Evolutionary conservation across 2,888 invertebrate species (phyloP), one percentile per base, ranked within the genome.

Genomic region (Sipha maydis): DNA sequence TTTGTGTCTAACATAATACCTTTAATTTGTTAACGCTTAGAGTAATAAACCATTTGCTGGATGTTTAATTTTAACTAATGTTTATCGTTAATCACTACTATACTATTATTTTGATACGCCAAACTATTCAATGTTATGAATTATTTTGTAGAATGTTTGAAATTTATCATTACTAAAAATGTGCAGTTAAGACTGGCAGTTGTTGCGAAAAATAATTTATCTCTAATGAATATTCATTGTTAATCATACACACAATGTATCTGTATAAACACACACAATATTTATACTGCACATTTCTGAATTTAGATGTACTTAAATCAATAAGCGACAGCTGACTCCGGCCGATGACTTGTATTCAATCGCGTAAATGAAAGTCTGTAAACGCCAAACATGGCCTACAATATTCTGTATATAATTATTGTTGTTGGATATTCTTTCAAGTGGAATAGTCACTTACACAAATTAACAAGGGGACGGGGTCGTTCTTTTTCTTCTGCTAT

Each of bases 381-480:
- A 7, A 61, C 61, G 25, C 7, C 69, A 28, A 48, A 69, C 69
- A n/a, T 11, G 11, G 69, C 1, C 25, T 9, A 28, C 25, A 25
- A 69, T 61, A 61, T 25, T 69, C 11, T n/a, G 69, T 28, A 11
- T 8, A 28, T 25, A 25, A 69, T n/a, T 34, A 73, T 34, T 31
- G 17, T 21, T 11, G 34, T 73, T 17, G 38, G 73, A 19, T 17
- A 73, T 73, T 73, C 5, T 19, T 34, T 73, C 34, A 31, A 78
- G 78, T 78, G 56, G 54, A 78, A 38, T 38, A 56, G 79, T 61
- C 56, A 61, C 19, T 79, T 79, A 79, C 61, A 5, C 56, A 54
- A 73, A 73, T 34, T 34, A 21, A 41, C 28, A 21, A 82, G 11
- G 28, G 48, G 5, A 19, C 48, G 61, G 7, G 61, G 7, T 21